Percentiles rank a stretch among this genome's conserved stretches.
Conservation (phyloP, 2,113 vertebrate species). For the Ariopsis seemanni region DNA sequence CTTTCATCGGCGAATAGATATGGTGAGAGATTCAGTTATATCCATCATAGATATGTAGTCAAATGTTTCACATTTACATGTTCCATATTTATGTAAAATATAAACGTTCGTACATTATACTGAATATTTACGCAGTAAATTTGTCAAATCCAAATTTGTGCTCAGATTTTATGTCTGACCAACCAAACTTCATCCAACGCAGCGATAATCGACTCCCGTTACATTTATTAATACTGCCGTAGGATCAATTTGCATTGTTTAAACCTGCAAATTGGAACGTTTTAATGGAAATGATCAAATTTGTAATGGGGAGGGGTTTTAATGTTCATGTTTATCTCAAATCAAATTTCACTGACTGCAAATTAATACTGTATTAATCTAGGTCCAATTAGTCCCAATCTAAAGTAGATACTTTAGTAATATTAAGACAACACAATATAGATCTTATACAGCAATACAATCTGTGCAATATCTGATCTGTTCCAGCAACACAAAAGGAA, state of each 20-base stretch:
- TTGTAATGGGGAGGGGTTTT: background rate
- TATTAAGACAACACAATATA: conserved; percentile 15
- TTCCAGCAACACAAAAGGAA: background rate
- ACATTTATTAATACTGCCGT: conserved; percentile 42
- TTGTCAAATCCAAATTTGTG: conserved; percentile 63
- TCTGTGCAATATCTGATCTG: conserved; percentile 24
- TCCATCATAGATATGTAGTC: conserved; percentile 62
- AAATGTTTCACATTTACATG: conserved; percentile 62
- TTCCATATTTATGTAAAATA: conserved; percentile 39
- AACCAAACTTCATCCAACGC: conserved; percentile 56
- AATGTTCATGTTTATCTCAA: background rate
- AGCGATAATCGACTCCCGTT: conserved; percentile 44
- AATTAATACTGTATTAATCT: conserved; percentile 14
- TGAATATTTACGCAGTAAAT: conserved; percentile 35
- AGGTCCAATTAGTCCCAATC: background rate
- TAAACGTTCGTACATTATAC: conserved; percentile 38
- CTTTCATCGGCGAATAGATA: conserved; percentile 65
- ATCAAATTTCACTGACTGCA: conserved; percentile 49
- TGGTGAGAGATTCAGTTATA: conserved; percentile 64
- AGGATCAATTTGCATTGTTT: background rate
- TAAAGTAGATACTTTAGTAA: background rate
- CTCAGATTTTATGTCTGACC: conserved; percentile 58
- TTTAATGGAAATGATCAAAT: conserved; percentile 14
- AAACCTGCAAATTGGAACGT: background rate
- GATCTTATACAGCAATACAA: conserved; percentile 12